Conservation (phyloP, 2,797 vertebrate species). For the Heterohyrax brucei region DNA sequence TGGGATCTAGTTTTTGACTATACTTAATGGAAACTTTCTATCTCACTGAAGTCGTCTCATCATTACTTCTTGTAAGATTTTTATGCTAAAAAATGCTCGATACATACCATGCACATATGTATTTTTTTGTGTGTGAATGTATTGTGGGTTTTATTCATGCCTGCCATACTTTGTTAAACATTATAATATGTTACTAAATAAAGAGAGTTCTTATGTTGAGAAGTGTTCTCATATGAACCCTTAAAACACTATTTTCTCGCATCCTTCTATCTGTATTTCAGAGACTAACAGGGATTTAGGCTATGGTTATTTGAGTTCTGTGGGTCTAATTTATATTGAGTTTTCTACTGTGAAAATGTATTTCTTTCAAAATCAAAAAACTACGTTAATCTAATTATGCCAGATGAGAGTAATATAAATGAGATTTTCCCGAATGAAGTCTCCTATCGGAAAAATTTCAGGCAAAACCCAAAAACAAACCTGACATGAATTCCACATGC, state of each 20-base stretch:
- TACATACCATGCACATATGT: not conserved
- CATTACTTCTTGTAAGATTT: not conserved
- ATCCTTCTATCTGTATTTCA: not conserved
- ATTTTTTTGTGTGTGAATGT: not conserved
- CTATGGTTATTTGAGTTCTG: not conserved
- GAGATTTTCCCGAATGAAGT: not conserved
- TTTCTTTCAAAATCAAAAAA: conserved; percentile 54
- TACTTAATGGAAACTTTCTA: not conserved
- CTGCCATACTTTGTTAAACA: not conserved
- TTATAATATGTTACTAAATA: not conserved
- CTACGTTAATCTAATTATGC: not conserved
- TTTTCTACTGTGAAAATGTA: not conserved
- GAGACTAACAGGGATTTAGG: not conserved
- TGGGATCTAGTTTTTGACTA: not conserved
- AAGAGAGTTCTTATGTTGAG: not conserved
- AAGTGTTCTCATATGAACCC: not conserved
- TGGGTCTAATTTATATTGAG: not conserved
- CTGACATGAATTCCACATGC: not conserved
- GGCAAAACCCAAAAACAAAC: not conserved
- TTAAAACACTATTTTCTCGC: not conserved
- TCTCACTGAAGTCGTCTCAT: not conserved
- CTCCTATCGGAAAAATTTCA: not conserved
- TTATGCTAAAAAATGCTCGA: not conserved
- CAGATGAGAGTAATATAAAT: not conserved
- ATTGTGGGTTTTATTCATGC: not conserved